Base-by-base conservation (phyloP, 2,888 invertebrate genomes). In the Mamestra brassicae region DNA sequence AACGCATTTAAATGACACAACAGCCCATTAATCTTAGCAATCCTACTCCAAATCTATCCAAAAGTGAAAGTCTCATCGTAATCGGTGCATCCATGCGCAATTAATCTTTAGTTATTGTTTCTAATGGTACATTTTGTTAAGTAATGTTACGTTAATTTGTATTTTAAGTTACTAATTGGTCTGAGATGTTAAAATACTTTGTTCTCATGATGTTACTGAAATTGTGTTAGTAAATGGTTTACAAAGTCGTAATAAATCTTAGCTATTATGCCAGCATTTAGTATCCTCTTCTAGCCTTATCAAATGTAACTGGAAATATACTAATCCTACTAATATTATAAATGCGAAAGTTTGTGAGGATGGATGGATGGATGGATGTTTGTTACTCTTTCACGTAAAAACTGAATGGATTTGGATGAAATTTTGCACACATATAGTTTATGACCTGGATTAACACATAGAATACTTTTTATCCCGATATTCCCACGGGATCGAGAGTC, bases 31-130 rank as follows among this genome's bases (percentile, higher is more conserved):
- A 63, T n/a, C 65, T 64, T 65, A 69, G 42, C 58, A 55, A 71
- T 72, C 50, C 8, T 8, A n/a, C 42, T 11, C 5, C 7, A 38
- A 36, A 62, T 63, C 62, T 74, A 75, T 54, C 3, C 0, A 54
- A 77, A 80, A 83, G 83, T 63, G 83, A 83, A 80, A 83, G 77
- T 74, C 8, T 13, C 71, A 71, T 71, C 54, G 36, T 47, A 68
- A 74, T 57, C 3, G 38, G 68, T 80, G 42, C 68, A 77, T 71
- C 70, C 54, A 78, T 47, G 73, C 47, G 66, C 71, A 26, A 72
- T 77, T 66, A 77, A 80, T 74, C 62, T 62, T 42, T 11, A 36
- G 38, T 73, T 75, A 78, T 71, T 60, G 70, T 82, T 76, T 78
- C 38, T 50, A 74, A 72, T 78, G 76, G 57, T 68, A 5, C 52